A percentile compares a stretch with the other conserved stretches of the same genome.
phyloP scores from a whole-genome alignment of 2,113 vertebrate species.

The Tychaedon coryphoeus region DNA sequence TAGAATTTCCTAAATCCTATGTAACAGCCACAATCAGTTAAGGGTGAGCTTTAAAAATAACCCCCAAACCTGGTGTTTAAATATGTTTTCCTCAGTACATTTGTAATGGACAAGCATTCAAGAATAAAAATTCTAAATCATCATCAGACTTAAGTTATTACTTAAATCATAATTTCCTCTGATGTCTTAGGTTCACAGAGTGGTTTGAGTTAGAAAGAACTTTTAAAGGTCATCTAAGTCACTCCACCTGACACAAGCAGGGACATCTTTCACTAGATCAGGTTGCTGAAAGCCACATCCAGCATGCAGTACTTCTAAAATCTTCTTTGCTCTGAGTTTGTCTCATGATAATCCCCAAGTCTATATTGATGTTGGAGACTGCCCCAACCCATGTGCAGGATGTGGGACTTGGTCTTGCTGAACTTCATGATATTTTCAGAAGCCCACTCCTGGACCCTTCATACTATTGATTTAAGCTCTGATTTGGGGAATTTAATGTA shows the following conservation, averaged over 20 bases:
- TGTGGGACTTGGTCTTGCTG: background rate
- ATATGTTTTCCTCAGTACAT: background rate
- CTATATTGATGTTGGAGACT: background rate
- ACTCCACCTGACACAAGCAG: background rate
- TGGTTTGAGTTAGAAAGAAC: background rate
- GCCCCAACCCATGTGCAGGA: accelerated
- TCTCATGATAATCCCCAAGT: background rate
- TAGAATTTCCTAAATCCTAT: background rate
- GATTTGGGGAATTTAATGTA: background rate
- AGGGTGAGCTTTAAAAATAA: background rate
- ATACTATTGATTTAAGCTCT: background rate
- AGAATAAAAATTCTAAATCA: background rate
- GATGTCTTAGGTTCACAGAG: background rate
- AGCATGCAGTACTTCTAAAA: background rate
- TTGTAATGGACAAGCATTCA: background rate
- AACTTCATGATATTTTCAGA: background rate
- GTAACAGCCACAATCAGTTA: background rate
- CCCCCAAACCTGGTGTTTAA: background rate
- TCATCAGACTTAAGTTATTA: background rate
- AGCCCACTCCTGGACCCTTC: background rate
- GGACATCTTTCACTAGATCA: background rate
- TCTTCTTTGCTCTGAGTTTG: background rate
- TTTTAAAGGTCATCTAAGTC: background rate
- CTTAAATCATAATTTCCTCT: background rate
- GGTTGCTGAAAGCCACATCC: background rate